Evolutionary conservation across 1,140 invertebrate genomes (phyloP).

Genomic region (Aphelinus atriplicis): DNA sequence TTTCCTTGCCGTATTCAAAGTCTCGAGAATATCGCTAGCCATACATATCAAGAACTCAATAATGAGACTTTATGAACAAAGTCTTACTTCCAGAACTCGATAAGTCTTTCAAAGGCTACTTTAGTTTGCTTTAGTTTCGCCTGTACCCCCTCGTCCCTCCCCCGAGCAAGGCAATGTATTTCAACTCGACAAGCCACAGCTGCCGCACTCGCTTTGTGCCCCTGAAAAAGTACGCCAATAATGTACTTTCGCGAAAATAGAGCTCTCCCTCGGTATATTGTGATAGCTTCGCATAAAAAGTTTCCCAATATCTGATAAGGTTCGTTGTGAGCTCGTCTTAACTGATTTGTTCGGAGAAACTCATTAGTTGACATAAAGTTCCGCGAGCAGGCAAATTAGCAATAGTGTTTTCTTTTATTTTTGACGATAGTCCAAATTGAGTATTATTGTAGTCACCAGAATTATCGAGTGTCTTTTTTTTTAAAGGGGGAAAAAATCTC

Average conservation of each 20-base stretch:
- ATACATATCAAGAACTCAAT: constrained; percentile 36
- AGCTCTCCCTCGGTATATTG: constrained; percentile 3
- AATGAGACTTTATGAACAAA: constrained; percentile 41
- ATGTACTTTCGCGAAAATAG: constrained; percentile 20
- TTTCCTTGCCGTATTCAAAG: constrained; percentile 16
- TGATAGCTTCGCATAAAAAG: not conserved
- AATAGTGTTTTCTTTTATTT: too few relatives aligned
- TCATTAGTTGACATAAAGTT: too few relatives aligned
- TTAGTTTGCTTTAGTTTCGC: constrained; percentile 34
- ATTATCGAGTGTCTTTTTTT: too few relatives aligned
- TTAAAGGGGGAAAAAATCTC: too few relatives aligned
- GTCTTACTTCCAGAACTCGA: constrained; percentile 38
- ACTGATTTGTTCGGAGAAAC: too few relatives aligned
- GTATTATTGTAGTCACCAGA: too few relatives aligned
- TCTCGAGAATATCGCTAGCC: constrained; percentile 34
- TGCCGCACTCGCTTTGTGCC: constrained; percentile 18
- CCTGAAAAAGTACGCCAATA: constrained; percentile 28
- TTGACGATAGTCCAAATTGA: too few relatives aligned
- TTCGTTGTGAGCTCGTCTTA: too few relatives aligned
- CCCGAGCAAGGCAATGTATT: constrained; percentile 22
- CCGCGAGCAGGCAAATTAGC: too few relatives aligned
- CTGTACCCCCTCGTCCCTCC: too few relatives aligned
- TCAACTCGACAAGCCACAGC: constrained; percentile 4
- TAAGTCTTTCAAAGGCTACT: constrained; percentile 38
- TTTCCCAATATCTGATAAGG: not conserved